Percentiles rank a stretch among this genome's conserved stretches.
These are phyloP conservation scores for Podarcis muralis DNA, from an alignment of 2,113 vertebrate species.

Conservation along the genomic window DNA sequence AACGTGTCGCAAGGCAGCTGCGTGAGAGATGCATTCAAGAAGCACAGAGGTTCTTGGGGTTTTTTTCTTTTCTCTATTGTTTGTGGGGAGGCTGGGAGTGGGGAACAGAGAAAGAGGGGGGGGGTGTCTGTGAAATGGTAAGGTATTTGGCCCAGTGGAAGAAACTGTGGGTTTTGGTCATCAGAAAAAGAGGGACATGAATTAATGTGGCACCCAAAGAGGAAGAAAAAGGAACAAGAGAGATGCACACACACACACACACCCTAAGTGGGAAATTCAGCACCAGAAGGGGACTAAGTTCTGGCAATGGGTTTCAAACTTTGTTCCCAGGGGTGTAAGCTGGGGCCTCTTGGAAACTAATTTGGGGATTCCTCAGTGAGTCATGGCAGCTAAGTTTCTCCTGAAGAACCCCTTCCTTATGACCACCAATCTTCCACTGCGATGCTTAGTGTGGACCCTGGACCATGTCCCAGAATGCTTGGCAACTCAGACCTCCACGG, in stretches of 20 bases:
- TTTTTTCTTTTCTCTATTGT: neutral
- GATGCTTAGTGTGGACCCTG: neutral
- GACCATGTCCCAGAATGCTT: neutral
- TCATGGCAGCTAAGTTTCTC: neutral
- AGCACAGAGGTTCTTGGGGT: neutral
- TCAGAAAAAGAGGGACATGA: neutral
- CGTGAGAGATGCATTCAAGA: constrained; percentile 44
- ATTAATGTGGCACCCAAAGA: neutral
- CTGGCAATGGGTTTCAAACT: neutral
- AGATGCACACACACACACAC: neutral
- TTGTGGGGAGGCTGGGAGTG: neutral
- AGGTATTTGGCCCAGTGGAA: neutral
- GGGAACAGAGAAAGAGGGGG: neutral
- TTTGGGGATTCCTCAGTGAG: neutral
- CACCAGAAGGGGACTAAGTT: neutral
- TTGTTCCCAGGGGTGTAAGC: neutral
- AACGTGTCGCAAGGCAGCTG: constrained; percentile 40
- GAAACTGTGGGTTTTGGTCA: constrained; percentile 4
- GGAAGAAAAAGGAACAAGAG: neutral
- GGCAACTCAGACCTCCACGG: neutral
- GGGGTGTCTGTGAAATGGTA: constrained; percentile 1
- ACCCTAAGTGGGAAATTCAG: neutral
- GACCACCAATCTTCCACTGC: neutral
- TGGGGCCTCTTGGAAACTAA: neutral
- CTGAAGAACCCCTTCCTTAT: neutral